Evolutionary conservation across 1,140 invertebrate species (phyloP), one percentile per base, ranked within the genome.

Genomic region (Chlorops oryzae): DNA sequence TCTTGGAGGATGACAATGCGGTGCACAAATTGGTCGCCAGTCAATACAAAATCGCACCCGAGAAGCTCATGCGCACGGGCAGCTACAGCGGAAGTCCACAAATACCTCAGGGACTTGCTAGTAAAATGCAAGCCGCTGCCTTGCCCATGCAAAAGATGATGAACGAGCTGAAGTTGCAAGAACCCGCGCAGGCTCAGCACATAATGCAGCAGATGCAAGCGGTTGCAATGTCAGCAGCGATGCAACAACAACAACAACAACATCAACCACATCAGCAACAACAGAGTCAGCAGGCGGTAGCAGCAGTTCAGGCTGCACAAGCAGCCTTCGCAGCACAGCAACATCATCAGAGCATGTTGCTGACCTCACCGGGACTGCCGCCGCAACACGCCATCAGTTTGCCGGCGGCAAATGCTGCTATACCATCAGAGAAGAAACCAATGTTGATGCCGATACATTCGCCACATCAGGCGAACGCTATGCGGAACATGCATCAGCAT

Each of bases 1-100:
- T 97, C 74, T 76, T 97, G 39, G 92, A 96, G 72, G 92, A 97
- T 69, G 91, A 96, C 55, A 95, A 97, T 62, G 93, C 95, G 3
- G 92, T 97, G 3, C 92, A 96, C 69, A 96, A 96, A 70, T 74
- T 97, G 51, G 93, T 97, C 3, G 93, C 93, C 41, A 94, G 89
- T 47, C 96, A 97, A 75, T 98, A 96, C 75, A 96, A 96, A 78
- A 97, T 96, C 34, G 92, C 92, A 2, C 92, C 93, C 6, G 93
- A 97, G 73, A 93, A 96, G 70, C 77, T 95, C 17, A 94, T 95
- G 92, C 80, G 91, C 66, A 95, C 90, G 48, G 90, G 90, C 63
- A 90, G 90, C 72, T 93, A 92, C 75, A 88, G 88, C 63, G 87
- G 85, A 74, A 83, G 81, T 75, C 84, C 86, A 73, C 82, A 82